Base-by-base conservation (phyloP, 2,797 vertebrate species). In the Spatula clypeata region DNA sequence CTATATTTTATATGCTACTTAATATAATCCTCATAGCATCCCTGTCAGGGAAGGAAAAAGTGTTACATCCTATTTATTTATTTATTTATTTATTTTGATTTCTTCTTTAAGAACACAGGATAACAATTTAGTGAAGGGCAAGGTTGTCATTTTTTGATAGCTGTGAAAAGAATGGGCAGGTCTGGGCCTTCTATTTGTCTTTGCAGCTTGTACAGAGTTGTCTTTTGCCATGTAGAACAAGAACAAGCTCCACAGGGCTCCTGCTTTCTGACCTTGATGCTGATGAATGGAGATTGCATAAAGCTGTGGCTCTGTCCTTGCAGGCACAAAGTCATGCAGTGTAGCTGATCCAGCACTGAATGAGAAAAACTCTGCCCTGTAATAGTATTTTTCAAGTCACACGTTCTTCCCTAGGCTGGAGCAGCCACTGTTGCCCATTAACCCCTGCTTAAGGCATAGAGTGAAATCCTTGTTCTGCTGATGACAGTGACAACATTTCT, bases 201-300 rank as follows among this genome's bases (percentile, higher is more conserved):
- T 93, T 6, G 6, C 85, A 93, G 89, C 61, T 96, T 90, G 87
- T 86, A 77, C 67, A 70, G 69, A 15, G 89, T 91, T 88, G 81
- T 94, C 69, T 93, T 92, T 93, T 0, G 5, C 88, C 89, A 83
- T 75, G 91, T 19, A 81, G 85, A 87, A 65, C 91, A 86, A 94
- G 88, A 91, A 65, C 80, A 61, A 93, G 54, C 94, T 95, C 81
- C 93, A 73, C 54, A 77, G 93, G 95, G 65, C 79, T 95, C 70
- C 92, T 92, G 90, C 76, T 86, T 96, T 92, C 94, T 89, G 92
- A 93, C 86, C 95, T 92, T 94, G 91, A 72, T 42, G 13, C 81
- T 95, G 90, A 76, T 96, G 93, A 96, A 93, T 92, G 93, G 88
- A 93, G 90, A 86, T 94, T 95, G 80, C 93, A 70, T 91, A 93